phyloP scores from a whole-genome alignment of 37 sponge, comb jelly and placozoan species.

The Axinella damicornis region DNA sequence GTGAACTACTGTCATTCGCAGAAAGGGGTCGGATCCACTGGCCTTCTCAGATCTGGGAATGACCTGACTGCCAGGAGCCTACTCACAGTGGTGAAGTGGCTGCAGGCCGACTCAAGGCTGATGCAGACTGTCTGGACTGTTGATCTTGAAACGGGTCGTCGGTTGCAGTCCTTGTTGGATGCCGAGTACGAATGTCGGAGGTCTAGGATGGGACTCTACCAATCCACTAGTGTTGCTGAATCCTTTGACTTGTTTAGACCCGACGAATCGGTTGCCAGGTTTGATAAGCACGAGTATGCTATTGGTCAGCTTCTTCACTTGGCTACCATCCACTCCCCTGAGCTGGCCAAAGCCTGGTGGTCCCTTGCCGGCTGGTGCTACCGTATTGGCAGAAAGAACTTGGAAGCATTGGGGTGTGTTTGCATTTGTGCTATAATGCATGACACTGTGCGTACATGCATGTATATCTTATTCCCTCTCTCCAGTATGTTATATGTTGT shows the following conservation, averaged over 20 bases:
- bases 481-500: too few relatives aligned
- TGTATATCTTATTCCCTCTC: too few relatives aligned
- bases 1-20: constrained; percentile 31
- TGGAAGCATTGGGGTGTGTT: constrained; percentile 80
- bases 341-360: constrained; percentile 91
- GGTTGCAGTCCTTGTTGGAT: constrained; percentile 41
- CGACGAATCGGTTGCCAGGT: constrained; percentile 77
- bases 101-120: constrained; percentile 68
- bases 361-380: constrained; percentile 93
- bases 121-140: constrained; percentile 69
- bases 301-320: constrained; percentile 86
- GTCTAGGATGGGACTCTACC: constrained; percentile 62
- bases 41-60: constrained; percentile 36
- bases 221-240: constrained; percentile 14
- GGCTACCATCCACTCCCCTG: constrained; percentile 80
- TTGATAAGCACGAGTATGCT: constrained; percentile 80
- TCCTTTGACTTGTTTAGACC: constrained; percentile 74
- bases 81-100: constrained; percentile 77
- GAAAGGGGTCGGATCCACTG: not conserved
- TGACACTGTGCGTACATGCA: too few relatives aligned
- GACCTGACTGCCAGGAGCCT: constrained; percentile 69
- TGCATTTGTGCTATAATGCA: too few relatives aligned
- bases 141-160: constrained; percentile 42
- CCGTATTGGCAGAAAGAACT: constrained; percentile 85
- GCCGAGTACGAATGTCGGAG: constrained; percentile 62